Evolutionary conservation across 2,888 invertebrate species (phyloP), one percentile per base, ranked within the genome.

Genomic region (Tupiocoris notatus): DNA sequence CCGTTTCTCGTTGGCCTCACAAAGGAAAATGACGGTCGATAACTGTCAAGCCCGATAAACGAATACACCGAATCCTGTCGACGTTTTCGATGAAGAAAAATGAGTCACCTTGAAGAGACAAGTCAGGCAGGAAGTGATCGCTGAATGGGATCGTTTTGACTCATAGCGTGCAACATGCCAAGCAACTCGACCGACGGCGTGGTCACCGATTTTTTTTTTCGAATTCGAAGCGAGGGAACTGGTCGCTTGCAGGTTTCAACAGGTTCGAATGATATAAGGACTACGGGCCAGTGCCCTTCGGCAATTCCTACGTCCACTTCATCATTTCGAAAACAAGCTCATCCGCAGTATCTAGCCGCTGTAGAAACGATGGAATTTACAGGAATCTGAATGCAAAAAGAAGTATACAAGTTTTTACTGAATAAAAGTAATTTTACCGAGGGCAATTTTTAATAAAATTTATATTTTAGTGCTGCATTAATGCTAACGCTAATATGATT

Each of bases 221-320:
- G n/a, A n/a, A n/a, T n/a, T 7, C 39, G 39, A 12, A 12, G 6
- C 12, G 12, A 39, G 39, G 39, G 12, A 7, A 39, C 12, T 7
- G 39, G 39, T 12, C 12, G 39, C n/a, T n/a, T 66, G 66, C 66
- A 66, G 66, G 66, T 18, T 66, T 54, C 54, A 66, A 66, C 66
- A 66, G 54, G 66, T 66, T 20, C 54, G 56, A 66, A 54, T 12
- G 39, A 39, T 39, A 39, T 7, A 39, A n/a, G n/a, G n/a, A n/a
- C n/a, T n/a, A n/a, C n/a, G 39, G 12, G 12, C 39, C 39, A 12
- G 39, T 12, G 39, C 39, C 39, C 39, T 12, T 39, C 39, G 39
- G 39, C 6, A 12, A 39, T 39, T n/a, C n/a, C n/a, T n/a, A 39
- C 39, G 39, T 39, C 39, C 39, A 39, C 39, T 39, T 12, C 3